Percentiles rank a stretch among this genome's conserved stretches.
Evolutionary conservation across 2,113 vertebrate species (phyloP).

Genomic region (Harpagus bidentatus): DNA sequence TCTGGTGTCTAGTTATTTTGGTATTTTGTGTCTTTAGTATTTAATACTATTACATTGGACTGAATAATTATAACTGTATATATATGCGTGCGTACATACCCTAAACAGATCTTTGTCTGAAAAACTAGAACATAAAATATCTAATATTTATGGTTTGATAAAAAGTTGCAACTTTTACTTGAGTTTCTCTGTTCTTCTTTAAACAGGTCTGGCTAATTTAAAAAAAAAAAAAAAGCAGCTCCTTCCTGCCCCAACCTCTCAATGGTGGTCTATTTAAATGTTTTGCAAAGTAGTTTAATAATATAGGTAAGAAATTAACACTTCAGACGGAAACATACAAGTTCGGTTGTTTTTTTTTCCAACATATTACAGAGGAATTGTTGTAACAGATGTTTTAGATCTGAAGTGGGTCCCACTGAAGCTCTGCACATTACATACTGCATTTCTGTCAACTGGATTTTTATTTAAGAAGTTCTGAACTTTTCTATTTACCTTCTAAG

Average conservation of each 20-base stretch:
- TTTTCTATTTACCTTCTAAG: neutral
- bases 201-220: neutral
- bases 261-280: neutral
- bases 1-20: neutral
- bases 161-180: neutral
- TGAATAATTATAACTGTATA: neutral
- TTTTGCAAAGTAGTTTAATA: neutral
- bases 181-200: neutral
- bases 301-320: neutral
- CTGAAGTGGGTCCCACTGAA: neutral
- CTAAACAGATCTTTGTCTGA: neutral
- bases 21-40: neutral
- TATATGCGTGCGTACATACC: neutral
- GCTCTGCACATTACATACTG: neutral
- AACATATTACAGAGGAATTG: neutral
- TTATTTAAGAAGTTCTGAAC: neutral
- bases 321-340: neutral
- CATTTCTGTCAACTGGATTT: neutral
- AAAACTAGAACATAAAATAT: neutral
- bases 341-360: neutral
- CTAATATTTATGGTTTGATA: neutral
- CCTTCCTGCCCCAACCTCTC: fast-evolving
- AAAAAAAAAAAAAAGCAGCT: neutral
- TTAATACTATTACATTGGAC: neutral
- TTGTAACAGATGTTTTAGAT: neutral